Evolutionary conservation across 2,888 invertebrate species (phyloP).

Genomic region (Protonemura montana): DNA sequence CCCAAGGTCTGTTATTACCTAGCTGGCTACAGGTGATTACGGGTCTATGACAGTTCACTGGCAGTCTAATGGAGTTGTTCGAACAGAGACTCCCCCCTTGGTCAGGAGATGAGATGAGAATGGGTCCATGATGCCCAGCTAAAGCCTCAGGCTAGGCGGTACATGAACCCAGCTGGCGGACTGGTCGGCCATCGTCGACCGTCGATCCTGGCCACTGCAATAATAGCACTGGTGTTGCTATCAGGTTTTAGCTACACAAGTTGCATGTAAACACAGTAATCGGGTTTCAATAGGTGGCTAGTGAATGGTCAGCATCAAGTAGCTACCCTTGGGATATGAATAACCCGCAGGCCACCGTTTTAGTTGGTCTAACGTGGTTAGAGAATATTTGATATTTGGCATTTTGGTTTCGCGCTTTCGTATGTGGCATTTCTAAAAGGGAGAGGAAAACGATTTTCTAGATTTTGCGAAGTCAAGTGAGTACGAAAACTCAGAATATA

Average conservation of each 20-base stretch:
- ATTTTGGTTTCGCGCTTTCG: background rate
- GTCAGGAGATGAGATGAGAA: constrained; percentile 18
- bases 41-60: constrained; percentile 29
- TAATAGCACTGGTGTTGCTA: background rate
- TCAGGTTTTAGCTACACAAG: background rate
- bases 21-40: constrained; percentile 21
- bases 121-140: background rate
- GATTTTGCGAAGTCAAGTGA: background rate
- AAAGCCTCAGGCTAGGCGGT: background rate
- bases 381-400: background rate
- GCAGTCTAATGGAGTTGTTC: constrained; percentile 28
- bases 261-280: constrained; percentile 4
- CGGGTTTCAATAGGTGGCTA: background rate
- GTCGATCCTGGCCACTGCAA: background rate
- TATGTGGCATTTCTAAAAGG: background rate
- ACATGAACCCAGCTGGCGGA: background rate
- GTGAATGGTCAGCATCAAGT: background rate
- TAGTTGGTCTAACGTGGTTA: background rate
- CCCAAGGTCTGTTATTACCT: background rate
- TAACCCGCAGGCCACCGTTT: background rate
- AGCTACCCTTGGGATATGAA: background rate
- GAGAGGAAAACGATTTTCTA: background rate
- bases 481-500: background rate
- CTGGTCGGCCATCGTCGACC: background rate
- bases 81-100: constrained; percentile 1